Base-by-base conservation (phyloP, 2,113 vertebrate genomes). In the Octodon degus region DNA sequence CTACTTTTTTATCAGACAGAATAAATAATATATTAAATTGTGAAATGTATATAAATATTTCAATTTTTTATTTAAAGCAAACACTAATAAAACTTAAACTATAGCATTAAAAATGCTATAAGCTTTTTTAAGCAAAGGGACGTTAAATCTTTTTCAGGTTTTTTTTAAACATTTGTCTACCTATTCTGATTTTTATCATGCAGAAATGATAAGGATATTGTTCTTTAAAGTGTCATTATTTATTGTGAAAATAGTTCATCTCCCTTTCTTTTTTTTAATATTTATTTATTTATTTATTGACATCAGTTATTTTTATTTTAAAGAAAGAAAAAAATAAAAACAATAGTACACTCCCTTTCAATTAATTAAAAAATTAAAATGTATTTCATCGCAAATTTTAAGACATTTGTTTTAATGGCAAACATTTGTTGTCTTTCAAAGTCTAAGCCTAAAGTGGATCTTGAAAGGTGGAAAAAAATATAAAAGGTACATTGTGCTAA, bases 401-500 rank as follows among this genome's bases (percentile, higher is more conserved):
- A 76, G 74, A 62, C 68, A 11, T 32, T 93, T 94, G 8, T 81
- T 87, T 96, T 92, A 89, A 94, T 88, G 25, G 40, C 3, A 90
- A 43, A 0, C 7, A 82, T 92, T 92, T 80, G 14, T 1, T 82
- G 80, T 60, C 43, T 97, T 95, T 96, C 92, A 97, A 91, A 85
- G 9, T 4, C 91, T 97, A 14, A 91, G 25, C 95, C 79, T 82
- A 83, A 89, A 97, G 17, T 37, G 89, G 65, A 63, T 55, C 9
- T 86, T 72, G 79, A 97, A 80, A 43, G 43, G 67, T 81, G 30
- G 1, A 93, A 96, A 89, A 93, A 98, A 97, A 91, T 14, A 1
- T 76, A 92, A 94, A 90, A 34, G 86, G 24, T 37, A 92, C n/a
- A n/a, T 97, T 97, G 24, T 95, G 34, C 94, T 95, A 96, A 55